Base-by-base conservation (phyloP, 1,140 invertebrate species). In the Drosophila cardini region DNA sequence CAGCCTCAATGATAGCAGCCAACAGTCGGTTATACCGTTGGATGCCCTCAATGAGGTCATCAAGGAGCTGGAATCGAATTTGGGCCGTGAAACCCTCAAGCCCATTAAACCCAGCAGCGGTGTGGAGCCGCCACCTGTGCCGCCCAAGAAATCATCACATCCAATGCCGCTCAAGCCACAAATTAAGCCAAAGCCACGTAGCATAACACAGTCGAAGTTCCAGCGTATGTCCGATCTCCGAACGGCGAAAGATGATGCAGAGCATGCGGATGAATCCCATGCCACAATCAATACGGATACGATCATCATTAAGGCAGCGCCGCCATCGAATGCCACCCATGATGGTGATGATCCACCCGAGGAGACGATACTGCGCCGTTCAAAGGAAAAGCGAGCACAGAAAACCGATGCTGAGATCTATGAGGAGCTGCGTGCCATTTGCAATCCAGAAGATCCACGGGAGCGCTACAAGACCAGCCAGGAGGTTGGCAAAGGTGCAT, bases 401-500 rank as follows among this genome's bases (percentile, higher is more conserved):
- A 92, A 92, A 72, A 95, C 93, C 34, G 97, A 99, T 91, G 95
- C 96, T 65, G 96, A 98, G 93, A 95, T 99, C 11, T 96, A 97
- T 92, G 95, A 95, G 38, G 96, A 97, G 90, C 93, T 99, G 78
- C 93, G 94, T 92, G 93, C 94, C 87, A 96, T 97, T 78, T 97
- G 96, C 76, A 96, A 96, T 83, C 93, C 93, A 2, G 95, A 95
- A 42, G 94, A 98, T 93, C 96, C 97, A 0, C 94, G 96, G 76
- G 92, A 95, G 34, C 95, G 97, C 72, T 99, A 98, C 93, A 94
- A 96, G 80, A 93, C 93, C 52, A 95, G 95, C 72, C 96, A 97
- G 84, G 97, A 98, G 92, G 95, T 99, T 68, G 98, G 98, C 11
- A 96, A 96, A 40, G 97, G 97, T 42, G 96, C 96, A 46, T 97